A percentile compares a stretch with the other conserved stretches of the same genome.
Evolutionary conservation across 2,113 vertebrate species (phyloP).

Genomic region (Oreocharis arfaki): DNA sequence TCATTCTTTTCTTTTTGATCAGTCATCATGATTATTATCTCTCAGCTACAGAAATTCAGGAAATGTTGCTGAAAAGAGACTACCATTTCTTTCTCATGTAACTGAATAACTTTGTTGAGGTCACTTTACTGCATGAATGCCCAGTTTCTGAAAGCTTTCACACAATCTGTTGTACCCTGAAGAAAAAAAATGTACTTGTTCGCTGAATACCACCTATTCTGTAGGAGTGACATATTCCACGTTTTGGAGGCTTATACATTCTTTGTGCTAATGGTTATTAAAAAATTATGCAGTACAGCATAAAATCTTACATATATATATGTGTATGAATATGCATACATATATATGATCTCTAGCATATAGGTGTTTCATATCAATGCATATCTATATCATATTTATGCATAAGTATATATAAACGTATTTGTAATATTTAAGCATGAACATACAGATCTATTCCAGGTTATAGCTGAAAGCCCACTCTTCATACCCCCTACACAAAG

Average conservation of each 20-base stretch:
- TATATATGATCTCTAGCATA: not conserved
- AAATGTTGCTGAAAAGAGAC: not conserved
- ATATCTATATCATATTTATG: not conserved
- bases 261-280: not conserved
- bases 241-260: not conserved
- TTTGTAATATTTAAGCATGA: not conserved
- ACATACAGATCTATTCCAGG: not conserved
- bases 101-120: not conserved
- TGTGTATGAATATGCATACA: not conserved
- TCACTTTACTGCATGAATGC: not conserved
- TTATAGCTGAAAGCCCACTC: not conserved
- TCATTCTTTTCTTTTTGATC: not conserved
- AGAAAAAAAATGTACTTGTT: not conserved
- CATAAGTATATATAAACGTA: not conserved
- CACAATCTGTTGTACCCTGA: not conserved
- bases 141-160: not conserved
- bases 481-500: not conserved
- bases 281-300: not conserved
- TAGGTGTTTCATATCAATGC: not conserved
- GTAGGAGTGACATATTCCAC: not conserved
- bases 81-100: not conserved
- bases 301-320: not conserved
- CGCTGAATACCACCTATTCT: not conserved
- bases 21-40: not conserved
- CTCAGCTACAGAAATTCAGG: not conserved